These are phyloP conservation scores for Nomada hirtipes DNA, from an alignment of 2,888 invertebrate genomes.

Conservation along the genomic window DNA sequence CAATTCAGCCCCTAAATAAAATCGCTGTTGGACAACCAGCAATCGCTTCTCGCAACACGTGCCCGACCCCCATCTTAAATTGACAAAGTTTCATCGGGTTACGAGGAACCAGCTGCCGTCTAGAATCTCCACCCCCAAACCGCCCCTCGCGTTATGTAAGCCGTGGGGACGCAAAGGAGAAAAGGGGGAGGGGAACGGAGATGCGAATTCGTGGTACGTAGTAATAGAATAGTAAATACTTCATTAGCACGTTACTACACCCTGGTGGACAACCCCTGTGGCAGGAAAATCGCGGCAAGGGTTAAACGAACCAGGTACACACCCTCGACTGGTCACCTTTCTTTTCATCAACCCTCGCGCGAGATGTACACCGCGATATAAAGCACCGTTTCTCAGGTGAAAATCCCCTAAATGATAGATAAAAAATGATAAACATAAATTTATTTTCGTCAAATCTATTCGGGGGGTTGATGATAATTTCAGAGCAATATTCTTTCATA, in stretches of 20 bases:
- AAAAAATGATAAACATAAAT: too few species aligned
- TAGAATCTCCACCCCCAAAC: not conserved
- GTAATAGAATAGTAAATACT: slow-evolving; percentile 80
- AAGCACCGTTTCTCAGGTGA: not conserved
- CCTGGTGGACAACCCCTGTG: slow-evolving; percentile 59
- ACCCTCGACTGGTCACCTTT: slow-evolving; percentile 29
- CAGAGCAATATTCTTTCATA: too few species aligned
- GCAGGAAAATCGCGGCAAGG: slow-evolving; percentile 54
- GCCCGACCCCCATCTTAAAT: not conserved
- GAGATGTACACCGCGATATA: not conserved
- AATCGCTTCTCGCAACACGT: not conserved
- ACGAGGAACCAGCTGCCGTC: not conserved
- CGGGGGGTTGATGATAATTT: too few species aligned
- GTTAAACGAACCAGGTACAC: slow-evolving; percentile 54
- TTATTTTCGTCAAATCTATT: too few species aligned
- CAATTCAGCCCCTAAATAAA: too few species aligned
- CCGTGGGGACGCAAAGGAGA: not conserved
- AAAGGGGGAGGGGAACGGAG: slow-evolving; percentile 1
- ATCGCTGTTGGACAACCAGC: too few species aligned
- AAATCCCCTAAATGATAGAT: not conserved
- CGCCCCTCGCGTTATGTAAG: not conserved
- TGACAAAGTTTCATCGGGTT: not conserved
- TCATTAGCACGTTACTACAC: slow-evolving; percentile 77
- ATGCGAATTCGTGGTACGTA: slow-evolving; percentile 51
- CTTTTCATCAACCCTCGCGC: not conserved